Percentiles rank a stretch among this genome's conserved stretches.
Conservation (phyloP, 2,113 vertebrate species). For the Geococcyx californianus region DNA sequence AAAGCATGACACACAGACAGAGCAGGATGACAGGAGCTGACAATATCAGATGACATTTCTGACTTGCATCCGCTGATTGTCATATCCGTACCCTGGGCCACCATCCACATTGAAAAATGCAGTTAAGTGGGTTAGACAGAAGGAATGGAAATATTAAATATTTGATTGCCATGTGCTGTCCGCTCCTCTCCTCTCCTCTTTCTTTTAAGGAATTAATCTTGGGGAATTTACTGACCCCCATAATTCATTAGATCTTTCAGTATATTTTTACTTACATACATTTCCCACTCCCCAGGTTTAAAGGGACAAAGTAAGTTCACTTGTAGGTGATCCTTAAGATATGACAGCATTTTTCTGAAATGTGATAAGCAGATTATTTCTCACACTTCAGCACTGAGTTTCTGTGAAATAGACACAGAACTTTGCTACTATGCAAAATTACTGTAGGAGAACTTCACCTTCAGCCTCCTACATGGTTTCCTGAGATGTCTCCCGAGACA, state of each 20-base stretch:
- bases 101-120: background rate
- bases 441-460: background rate
- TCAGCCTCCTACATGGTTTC: background rate
- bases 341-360: background rate
- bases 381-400: background rate
- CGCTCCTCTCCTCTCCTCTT: background rate
- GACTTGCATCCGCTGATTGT: background rate
- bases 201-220: background rate
- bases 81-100: background rate
- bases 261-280: background rate
- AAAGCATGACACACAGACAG: background rate
- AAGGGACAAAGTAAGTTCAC: background rate
- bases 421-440: background rate
- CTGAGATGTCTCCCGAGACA: background rate
- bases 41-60: background rate
- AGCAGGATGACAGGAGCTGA: background rate
- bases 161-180: background rate
- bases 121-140: background rate
- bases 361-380: background rate
- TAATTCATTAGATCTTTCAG: background rate
- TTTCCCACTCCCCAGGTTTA: background rate
- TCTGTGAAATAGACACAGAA: background rate
- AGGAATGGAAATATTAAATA: background rate
- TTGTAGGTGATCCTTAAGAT: background rate
- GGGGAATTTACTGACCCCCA: background rate